Conservation (phyloP, 2,888 invertebrate genomes). For the Phortica magna region DNA sequence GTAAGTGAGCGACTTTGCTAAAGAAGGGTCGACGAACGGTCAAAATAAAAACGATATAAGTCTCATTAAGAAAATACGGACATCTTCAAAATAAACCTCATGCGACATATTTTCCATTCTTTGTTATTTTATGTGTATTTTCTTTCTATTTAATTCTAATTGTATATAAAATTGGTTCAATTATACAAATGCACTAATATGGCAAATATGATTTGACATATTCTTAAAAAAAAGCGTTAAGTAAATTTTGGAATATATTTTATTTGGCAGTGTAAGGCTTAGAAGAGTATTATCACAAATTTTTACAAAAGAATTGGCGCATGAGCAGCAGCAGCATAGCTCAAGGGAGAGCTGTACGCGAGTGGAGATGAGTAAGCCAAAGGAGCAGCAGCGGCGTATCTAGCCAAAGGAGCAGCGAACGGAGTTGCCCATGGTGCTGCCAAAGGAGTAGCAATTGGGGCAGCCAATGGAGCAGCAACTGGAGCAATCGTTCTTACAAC, state of each 20-base stretch:
- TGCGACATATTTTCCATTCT: too few species aligned
- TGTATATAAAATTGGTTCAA: too few species aligned
- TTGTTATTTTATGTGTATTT: too few species aligned
- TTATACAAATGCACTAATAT: too few species aligned
- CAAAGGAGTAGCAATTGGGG: conserved; percentile 37
- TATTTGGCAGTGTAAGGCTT: neutral
- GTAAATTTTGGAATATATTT: neutral
- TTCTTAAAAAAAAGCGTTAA: neutral
- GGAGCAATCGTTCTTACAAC: conserved; percentile 8
- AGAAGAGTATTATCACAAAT: neutral
- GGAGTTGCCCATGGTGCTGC: too few species aligned
- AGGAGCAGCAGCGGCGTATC: conserved; percentile 43
- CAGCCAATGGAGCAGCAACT: conserved; percentile 32
- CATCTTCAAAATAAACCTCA: too few species aligned
- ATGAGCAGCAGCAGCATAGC: neutral
- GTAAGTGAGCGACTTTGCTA: too few species aligned
- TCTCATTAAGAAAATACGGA: too few species aligned
- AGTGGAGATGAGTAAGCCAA: conserved; percentile 43
- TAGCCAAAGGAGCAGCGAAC: conserved; percentile 29
- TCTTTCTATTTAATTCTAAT: too few species aligned
- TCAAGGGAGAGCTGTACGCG: conserved; percentile 36
- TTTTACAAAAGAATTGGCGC: conserved; percentile 36
- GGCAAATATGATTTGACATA: too few species aligned
- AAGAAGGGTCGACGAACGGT: too few species aligned
- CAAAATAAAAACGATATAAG: too few species aligned